Percentiles rank a stretch among this genome's conserved stretches.
phyloP scores from a whole-genome alignment of 2,888 invertebrate species.

The Leptogaster cylindrica region DNA sequence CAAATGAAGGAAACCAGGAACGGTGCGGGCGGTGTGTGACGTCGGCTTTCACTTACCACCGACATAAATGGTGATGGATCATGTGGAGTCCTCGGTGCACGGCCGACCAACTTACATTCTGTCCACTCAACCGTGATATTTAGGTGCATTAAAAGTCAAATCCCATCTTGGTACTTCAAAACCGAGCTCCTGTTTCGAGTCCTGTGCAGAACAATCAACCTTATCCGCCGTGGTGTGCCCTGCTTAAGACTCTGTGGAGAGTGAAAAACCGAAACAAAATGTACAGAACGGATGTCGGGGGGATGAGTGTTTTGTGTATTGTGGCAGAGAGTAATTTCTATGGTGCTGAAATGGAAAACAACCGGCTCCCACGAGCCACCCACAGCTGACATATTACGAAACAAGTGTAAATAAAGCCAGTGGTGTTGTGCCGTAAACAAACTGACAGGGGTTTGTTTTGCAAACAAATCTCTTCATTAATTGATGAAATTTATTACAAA shows the following conservation, averaged over 20 bases:
- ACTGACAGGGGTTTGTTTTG: slow-evolving; percentile 28
- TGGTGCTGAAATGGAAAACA: slow-evolving; percentile 14
- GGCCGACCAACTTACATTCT: slow-evolving; percentile 15
- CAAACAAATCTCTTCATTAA: not conserved
- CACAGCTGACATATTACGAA: slow-evolving; percentile 36
- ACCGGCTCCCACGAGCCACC: slow-evolving; percentile 6
- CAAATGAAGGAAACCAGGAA: slow-evolving; percentile 10
- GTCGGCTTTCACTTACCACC: not conserved
- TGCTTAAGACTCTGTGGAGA: slow-evolving; percentile 15
- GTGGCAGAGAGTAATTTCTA: slow-evolving; percentile 21
- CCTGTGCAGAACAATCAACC: slow-evolving; percentile 22
- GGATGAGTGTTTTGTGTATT: slow-evolving; percentile 31
- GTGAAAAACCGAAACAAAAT: slow-evolving; percentile 30
- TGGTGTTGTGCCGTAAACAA: slow-evolving; percentile 48
- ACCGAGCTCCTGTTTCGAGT: not conserved
- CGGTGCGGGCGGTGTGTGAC: not conserved
- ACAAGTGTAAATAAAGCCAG: slow-evolving; percentile 48
- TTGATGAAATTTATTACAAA: not conserved
- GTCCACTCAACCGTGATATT: slow-evolving; percentile 28
- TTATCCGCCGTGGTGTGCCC: slow-evolving; percentile 5
- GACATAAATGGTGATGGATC: slow-evolving; percentile 1
- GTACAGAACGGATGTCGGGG: too few species aligned
- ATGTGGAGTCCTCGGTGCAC: not conserved
- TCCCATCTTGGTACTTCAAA: slow-evolving; percentile 7
- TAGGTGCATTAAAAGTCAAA: slow-evolving; percentile 38